A percentile compares a stretch with the other conserved stretches of the same genome.
Evolutionary conservation across 2,797 vertebrate genomes (phyloP).

Genomic region (Poliocrania exsul): DNA sequence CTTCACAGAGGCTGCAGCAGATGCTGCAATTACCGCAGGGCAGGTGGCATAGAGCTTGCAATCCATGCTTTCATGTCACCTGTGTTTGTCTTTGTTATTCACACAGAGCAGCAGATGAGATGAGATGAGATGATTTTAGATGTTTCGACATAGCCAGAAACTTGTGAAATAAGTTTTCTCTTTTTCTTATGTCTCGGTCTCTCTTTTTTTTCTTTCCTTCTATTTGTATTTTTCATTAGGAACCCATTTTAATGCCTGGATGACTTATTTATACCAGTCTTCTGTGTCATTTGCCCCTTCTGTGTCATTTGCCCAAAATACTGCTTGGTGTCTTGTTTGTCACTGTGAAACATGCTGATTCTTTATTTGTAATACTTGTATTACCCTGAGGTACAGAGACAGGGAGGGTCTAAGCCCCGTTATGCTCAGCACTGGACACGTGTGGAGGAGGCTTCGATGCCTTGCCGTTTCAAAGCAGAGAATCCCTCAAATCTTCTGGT

Average conservation of each 20-base stretch:
- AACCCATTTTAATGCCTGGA: not conserved
- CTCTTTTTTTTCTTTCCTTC: not conserved
- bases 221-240: not conserved
- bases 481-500: not conserved
- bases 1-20: not conserved
- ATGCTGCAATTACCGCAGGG: not conserved
- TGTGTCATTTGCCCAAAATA: not conserved
- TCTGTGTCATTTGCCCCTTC: not conserved
- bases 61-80: not conserved
- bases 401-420: accelerated
- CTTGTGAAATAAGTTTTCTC: not conserved
- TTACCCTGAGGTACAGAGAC: not conserved
- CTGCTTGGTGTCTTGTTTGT: not conserved
- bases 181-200: not conserved
- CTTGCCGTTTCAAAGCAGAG: not conserved
- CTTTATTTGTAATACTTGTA: not conserved
- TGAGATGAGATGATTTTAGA: not conserved
- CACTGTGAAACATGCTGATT: not conserved
- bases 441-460: not conserved
- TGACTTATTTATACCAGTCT: not conserved
- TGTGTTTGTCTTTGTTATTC: not conserved
- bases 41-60: not conserved
- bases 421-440: accelerated
- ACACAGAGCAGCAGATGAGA: not conserved
- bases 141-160: not conserved